A percentile compares a stretch with the other conserved stretches of the same genome.
Evolutionary conservation across 2,113 vertebrate species (phyloP).

Genomic region (Suricata suricatta): DNA sequence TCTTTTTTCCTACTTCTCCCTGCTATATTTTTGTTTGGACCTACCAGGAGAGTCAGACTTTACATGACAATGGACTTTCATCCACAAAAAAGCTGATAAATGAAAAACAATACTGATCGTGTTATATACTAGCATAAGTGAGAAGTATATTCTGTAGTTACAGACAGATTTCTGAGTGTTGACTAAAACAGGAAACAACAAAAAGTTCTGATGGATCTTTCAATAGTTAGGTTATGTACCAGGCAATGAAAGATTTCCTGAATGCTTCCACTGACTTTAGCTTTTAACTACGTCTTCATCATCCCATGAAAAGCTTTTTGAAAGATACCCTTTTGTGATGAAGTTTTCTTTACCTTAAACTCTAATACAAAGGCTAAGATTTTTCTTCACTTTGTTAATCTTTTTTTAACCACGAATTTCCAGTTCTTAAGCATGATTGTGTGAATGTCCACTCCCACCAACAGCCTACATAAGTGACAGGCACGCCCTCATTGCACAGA

Average conservation of each 20-base stretch:
- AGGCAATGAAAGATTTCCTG: not conserved
- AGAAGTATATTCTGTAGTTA: slow-evolving; percentile 6
- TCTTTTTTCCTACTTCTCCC: not conserved
- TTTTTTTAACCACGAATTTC: not conserved
- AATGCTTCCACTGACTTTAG: not conserved
- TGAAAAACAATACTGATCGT: not conserved
- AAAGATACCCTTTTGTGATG: not conserved
- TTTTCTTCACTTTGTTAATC: not conserved
- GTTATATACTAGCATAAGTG: not conserved
- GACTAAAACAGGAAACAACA: not conserved
- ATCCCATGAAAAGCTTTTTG: not conserved
- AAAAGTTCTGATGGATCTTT: not conserved
- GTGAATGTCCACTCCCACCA: not conserved
- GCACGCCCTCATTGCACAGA: not conserved
- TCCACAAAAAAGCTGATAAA: not conserved
- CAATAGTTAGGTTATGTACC: not conserved
- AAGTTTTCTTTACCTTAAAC: not conserved
- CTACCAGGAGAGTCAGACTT: not conserved
- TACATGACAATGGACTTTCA: not conserved
- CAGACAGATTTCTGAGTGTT: not conserved
- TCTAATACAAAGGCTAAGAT: not conserved
- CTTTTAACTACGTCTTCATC: not conserved
- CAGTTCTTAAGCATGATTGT: not conserved
- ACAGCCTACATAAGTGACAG: not conserved
- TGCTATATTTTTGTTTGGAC: not conserved